Percentiles rank a stretch among this genome's conserved stretches.
Conservation (phyloP, 2,797 vertebrate species). For the Agapornis canus region DNA sequence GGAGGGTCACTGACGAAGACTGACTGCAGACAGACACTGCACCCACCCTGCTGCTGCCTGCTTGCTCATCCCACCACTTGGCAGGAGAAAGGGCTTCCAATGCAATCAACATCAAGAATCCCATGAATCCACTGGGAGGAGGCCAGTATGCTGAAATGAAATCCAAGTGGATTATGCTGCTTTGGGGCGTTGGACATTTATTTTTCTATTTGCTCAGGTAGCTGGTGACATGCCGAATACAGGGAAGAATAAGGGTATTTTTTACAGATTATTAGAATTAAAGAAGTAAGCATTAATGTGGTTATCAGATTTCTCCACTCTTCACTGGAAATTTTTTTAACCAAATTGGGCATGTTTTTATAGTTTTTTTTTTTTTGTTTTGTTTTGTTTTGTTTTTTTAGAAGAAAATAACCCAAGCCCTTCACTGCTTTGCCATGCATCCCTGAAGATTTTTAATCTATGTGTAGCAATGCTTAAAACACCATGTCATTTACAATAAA, state of each 20-base stretch:
- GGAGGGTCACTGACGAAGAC: not conserved
- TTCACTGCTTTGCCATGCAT: not conserved
- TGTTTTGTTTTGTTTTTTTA: not conserved
- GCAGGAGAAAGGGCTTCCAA: not conserved
- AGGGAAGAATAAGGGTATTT: not conserved
- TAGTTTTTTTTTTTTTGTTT: accelerated
- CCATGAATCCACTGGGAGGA: not conserved
- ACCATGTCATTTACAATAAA: constrained; percentile 62
- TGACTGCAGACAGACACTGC: accelerated
- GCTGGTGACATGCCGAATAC: not conserved
- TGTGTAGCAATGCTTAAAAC: constrained; percentile 63
- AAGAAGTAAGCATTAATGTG: not conserved
- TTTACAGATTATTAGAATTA: not conserved
- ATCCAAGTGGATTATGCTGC: not conserved
- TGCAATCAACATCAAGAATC: not conserved
- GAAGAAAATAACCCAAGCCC: not conserved
- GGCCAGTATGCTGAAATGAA: not conserved
- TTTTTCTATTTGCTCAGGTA: not conserved
- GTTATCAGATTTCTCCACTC: constrained; percentile 16
- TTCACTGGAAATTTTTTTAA: constrained; percentile 21
- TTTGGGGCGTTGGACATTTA: not conserved
- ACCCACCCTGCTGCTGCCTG: not conserved
- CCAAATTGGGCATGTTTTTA: not conserved
- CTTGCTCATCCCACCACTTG: not conserved
- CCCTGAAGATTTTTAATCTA: constrained; percentile 56